A percentile compares a stretch with the other conserved stretches of the same genome.
Evolutionary conservation across 2,888 invertebrate genomes (phyloP).

Genomic region (Dasypolia templi): DNA sequence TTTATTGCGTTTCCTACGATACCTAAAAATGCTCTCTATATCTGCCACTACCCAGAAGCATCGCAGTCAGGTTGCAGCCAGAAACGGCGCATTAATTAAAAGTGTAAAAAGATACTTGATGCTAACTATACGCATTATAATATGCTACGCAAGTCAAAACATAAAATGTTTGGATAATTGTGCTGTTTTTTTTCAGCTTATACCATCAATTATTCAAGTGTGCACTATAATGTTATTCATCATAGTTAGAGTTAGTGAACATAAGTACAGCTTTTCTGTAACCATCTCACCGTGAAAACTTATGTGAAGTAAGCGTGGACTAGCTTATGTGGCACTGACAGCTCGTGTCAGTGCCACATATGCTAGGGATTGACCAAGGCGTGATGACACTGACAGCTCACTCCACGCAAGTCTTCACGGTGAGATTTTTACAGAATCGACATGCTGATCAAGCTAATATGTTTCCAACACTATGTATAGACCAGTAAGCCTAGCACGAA

Average conservation of each 20-base stretch:
- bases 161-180: not conserved
- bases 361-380: too few relatives aligned
- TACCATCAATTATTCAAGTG: not conserved
- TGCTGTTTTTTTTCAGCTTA: not conserved
- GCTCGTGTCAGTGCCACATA: too few relatives aligned
- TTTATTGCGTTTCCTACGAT: constrained; percentile 49
- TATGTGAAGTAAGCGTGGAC: too few relatives aligned
- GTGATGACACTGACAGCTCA: too few relatives aligned
- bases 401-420: too few relatives aligned
- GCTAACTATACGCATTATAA: not conserved
- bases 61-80: not conserved
- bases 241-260: not conserved
- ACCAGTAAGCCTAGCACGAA: not conserved
- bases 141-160: not conserved
- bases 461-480: not conserved
- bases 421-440: too few relatives aligned
- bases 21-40: constrained; percentile 61
- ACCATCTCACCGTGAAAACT: too few relatives aligned
- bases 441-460: not conserved
- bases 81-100: not conserved
- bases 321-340: too few relatives aligned
- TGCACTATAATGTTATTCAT: not conserved
- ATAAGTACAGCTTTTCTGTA: too few relatives aligned
- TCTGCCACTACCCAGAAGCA: constrained; percentile 63
- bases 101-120: not conserved